Evolutionary conservation across 2,797 vertebrate species (phyloP), one percentile per base, ranked within the genome.

Genomic region (Leptoclinus maculatus): DNA sequence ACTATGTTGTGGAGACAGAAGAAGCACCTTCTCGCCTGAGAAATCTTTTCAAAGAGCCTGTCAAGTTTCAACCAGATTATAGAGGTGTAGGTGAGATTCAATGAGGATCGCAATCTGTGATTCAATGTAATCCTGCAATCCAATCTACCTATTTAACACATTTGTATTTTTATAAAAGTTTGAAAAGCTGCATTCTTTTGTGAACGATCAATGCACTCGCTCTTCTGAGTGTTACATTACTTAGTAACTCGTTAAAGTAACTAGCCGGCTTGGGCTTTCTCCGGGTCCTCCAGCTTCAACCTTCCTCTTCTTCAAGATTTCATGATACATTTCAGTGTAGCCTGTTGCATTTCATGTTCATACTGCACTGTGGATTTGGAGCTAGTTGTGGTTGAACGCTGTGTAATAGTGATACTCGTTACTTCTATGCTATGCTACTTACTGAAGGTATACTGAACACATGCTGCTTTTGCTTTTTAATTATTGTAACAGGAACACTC

Each of bases 1-100:
- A 79, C 85, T 86, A 59, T 89, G 81, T 86, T 83, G 65, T 79
- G 32, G 17, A 76, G 34, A 60, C 66, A 66, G 80, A 76, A 80
- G 23, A 67, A 80, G 36, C 73, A 62, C 25, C 54, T 66, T 76
- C 21, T 49, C 57, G 43, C 25, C 65, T 53, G 69, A 57, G 45
- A 63, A 29, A 27, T n/a, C 6, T 29, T 29, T 27, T 62, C 39
- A 65, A 47, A 75, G 65, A 57, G 23, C 34, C 49, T 17, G 4
- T 39, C 25, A 45, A 0, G 41, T 70, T 39, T 45, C 14, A 64
- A 58, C 16, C 23, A 32, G 54, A 51, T 29, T 25, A 53, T 2
- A 23, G n/a, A 13, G n/a, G 49, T 51, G 47, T 49, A 2, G n/a
- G 49, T 53, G 51, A 53, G 47, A 17, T 21, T 49, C 45, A 49